A percentile compares a stretch with the other conserved stretches of the same genome.
These are phyloP conservation scores for Pilophorus perplexus DNA, from an alignment of 2,888 invertebrate species.

Conservation along the genomic window DNA sequence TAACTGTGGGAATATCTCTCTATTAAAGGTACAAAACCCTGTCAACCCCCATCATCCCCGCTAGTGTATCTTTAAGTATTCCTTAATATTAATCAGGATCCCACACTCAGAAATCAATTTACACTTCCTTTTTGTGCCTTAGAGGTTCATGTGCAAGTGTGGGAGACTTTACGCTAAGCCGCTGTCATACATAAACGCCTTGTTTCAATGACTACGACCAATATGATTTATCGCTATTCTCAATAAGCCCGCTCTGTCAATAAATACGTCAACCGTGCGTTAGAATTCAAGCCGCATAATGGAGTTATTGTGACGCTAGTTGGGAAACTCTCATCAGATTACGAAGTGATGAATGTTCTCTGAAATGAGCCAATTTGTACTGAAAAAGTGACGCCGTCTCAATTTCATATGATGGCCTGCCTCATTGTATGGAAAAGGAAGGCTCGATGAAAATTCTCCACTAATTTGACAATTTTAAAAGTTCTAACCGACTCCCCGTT, in stretches of 20 bases:
- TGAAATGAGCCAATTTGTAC: too few species aligned
- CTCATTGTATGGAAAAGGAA: too few species aligned
- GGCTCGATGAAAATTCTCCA: too few species aligned
- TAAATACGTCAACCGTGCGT: constrained; percentile 20
- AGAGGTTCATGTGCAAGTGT: neutral
- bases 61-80: neutral
- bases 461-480: too few species aligned
- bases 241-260: constrained; percentile 25
- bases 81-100: constrained; percentile 18
- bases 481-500: too few species aligned
- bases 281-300: constrained; percentile 17
- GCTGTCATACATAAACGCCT: constrained; percentile 7
- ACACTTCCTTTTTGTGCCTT: constrained; percentile 11
- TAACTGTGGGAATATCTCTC: constrained; percentile 20
- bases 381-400: too few species aligned
- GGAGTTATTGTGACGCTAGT: constrained; percentile 20
- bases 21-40: neutral
- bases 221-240: constrained; percentile 16
- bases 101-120: constrained; percentile 17
- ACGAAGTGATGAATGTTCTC: too few species aligned
- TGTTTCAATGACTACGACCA: neutral
- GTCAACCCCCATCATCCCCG: constrained; percentile 9
- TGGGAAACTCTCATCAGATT: too few species aligned
- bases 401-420: too few species aligned
- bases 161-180: constrained; percentile 1